Conservation (phyloP, 2,797 vertebrate species). For the Gallinago solitaria region DNA sequence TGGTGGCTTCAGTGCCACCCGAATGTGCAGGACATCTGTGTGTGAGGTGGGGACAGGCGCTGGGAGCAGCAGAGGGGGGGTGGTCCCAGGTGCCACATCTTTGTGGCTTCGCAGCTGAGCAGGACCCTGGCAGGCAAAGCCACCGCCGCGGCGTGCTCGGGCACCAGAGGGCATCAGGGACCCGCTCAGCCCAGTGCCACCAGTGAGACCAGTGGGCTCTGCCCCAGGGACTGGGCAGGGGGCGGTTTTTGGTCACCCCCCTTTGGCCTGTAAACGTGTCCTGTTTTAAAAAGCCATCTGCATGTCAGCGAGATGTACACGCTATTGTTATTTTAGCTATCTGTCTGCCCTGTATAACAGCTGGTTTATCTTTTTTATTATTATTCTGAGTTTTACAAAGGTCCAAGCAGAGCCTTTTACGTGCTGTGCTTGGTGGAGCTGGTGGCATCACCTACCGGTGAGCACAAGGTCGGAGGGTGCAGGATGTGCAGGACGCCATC, state of each 20-base stretch:
- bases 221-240: not conserved
- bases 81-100: not conserved
- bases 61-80: not conserved
- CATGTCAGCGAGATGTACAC: rapidly evolving
- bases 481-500: rapidly evolving
- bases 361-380: not conserved
- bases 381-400: not conserved
- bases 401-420: not conserved
- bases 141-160: rapidly evolving
- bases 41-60: not conserved
- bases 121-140: not conserved
- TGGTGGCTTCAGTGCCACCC: not conserved
- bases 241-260: not conserved
- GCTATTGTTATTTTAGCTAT: rapidly evolving
- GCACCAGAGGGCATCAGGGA: not conserved
- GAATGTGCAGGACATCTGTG: not conserved
- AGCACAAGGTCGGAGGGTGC: rapidly evolving
- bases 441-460: rapidly evolving
- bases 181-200: not conserved
- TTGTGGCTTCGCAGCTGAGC: not conserved
- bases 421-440: not conserved
- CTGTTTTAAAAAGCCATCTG: not conserved
- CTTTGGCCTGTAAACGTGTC: not conserved
- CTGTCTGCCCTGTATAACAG: not conserved
- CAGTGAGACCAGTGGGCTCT: not conserved